Evolutionary conservation across 2,888 invertebrate species (phyloP).

Genomic region (Drosophila hamatofila): DNA sequence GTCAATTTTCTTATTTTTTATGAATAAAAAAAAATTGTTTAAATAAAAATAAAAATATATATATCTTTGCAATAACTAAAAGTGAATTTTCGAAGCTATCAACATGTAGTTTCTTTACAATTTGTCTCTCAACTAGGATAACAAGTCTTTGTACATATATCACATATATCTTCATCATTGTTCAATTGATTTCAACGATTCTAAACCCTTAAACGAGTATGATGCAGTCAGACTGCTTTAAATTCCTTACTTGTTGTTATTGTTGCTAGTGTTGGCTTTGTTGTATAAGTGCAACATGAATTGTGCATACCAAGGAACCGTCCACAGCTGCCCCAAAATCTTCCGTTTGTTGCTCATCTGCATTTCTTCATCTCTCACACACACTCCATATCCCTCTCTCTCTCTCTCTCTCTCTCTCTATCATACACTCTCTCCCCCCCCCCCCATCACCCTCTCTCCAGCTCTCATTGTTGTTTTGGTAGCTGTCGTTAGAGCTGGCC

Average conservation of each 20-base stretch:
- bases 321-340: slow-evolving; percentile 25
- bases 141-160: no score
- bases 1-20: no score
- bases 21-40: no score
- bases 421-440: not conserved
- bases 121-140: no score
- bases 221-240: not conserved
- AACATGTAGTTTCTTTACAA: no score
- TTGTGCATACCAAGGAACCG: slow-evolving; percentile 76
- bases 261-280: slow-evolving; percentile 35
- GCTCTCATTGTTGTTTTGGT: slow-evolving; percentile 29
- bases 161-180: no score
- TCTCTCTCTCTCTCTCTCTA: no score
- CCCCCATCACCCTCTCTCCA: not conserved
- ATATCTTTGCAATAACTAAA: no score
- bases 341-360: slow-evolving; percentile 57
- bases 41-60: no score
- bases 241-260: not conserved
- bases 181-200: no score
- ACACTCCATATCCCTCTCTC: not conserved
- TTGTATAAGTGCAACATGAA: slow-evolving; percentile 76
- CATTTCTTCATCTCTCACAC: slow-evolving; percentile 40
- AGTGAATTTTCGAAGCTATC: no score
- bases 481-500: slow-evolving; percentile 61
- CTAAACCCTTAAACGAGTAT: not conserved